phyloP scores from a whole-genome alignment of 2,113 vertebrate genomes.

The Baryphthengus martii region DNA sequence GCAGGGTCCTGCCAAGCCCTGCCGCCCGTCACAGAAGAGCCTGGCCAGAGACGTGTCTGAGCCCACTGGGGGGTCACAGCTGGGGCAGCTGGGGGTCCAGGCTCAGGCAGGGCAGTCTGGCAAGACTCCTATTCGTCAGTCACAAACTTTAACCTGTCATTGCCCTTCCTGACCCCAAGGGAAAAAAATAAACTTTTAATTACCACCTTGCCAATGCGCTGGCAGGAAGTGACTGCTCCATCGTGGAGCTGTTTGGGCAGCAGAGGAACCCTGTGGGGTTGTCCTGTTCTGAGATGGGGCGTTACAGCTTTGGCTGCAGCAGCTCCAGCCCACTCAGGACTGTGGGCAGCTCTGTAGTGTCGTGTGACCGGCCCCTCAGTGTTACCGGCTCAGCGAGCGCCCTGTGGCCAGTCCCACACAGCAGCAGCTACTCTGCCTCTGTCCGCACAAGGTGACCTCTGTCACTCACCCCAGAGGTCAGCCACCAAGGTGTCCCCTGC shows the following conservation, averaged over 20 bases:
- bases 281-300: neutral
- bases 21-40: neutral
- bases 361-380: too few relatives aligned
- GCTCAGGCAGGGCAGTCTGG: neutral
- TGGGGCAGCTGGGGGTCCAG: neutral
- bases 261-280: neutral
- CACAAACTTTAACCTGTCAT: neutral
- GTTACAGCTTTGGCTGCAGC: too few relatives aligned
- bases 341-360: neutral
- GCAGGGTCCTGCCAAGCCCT: too few relatives aligned
- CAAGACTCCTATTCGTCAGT: neutral
- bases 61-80: neutral
- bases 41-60: neutral
- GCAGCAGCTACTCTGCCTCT: neutral
- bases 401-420: too few relatives aligned
- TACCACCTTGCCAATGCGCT: too few relatives aligned
- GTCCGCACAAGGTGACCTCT: rapidly evolving
- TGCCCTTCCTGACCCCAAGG: neutral
- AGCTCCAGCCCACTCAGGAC: rapidly evolving
- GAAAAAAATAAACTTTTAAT: neutral
- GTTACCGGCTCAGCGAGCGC: rapidly evolving
- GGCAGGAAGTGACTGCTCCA: rapidly evolving
- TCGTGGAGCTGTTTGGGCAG: neutral
- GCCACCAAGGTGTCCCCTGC: neutral
- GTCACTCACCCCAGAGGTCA: rapidly evolving